Conservation (phyloP, 2,113 vertebrate genomes). For the Bucco capensis region DNA sequence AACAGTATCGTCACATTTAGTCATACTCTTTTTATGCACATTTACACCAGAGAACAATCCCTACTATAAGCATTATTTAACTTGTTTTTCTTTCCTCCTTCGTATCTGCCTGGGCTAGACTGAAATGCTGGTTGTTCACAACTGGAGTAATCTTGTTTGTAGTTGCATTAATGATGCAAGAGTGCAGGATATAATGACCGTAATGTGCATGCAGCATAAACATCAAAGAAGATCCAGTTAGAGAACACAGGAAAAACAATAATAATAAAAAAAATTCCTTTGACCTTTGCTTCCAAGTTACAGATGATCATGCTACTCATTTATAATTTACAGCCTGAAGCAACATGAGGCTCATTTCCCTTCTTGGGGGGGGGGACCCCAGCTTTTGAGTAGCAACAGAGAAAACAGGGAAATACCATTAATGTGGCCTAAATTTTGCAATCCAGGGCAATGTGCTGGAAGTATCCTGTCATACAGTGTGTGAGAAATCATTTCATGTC, state of each 20-base stretch:
- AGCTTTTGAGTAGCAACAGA: background rate
- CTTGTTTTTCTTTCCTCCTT: conserved; percentile 33
- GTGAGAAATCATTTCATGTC: background rate
- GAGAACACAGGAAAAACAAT: background rate
- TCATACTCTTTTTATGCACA: background rate
- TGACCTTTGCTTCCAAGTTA: conserved; percentile 40
- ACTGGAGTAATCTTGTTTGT: background rate
- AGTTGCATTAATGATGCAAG: conserved; percentile 52
- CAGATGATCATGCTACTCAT: conserved; percentile 36
- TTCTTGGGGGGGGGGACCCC: background rate
- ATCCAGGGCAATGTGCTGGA: background rate
- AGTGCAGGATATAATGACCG: background rate
- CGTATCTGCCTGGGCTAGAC: background rate
- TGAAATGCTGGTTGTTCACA: conserved; percentile 8
- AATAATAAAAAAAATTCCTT: background rate
- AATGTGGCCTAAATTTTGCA: background rate
- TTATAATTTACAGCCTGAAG: conserved; percentile 60
- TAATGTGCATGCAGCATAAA: conserved; percentile 16
- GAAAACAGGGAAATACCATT: background rate
- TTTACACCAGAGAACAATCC: conserved; percentile 17
- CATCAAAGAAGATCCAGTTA: conserved; percentile 61
- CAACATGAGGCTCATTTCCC: background rate
- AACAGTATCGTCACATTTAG: background rate
- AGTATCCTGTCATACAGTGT: background rate
- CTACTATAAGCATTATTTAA: conserved; percentile 31